Conservation (phyloP, 2,797 vertebrate genomes). For the Adrianichthys oophorus region DNA sequence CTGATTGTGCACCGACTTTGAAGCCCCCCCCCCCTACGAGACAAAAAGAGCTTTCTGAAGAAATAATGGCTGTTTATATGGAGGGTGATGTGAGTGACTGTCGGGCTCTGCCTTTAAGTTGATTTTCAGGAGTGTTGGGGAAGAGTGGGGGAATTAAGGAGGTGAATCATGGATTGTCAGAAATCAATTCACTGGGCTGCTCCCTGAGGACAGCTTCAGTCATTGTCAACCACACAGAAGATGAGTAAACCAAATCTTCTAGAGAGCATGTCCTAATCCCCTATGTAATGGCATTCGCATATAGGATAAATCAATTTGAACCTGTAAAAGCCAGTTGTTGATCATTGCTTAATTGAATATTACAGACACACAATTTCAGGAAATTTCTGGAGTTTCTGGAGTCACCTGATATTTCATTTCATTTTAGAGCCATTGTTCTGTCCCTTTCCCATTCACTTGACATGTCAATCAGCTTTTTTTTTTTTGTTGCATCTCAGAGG, state of each 20-base stretch:
- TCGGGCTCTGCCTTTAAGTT: constrained; percentile 76
- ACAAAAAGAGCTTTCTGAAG: constrained; percentile 76
- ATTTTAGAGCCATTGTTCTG: constrained; percentile 9
- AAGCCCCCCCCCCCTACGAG: constrained; percentile 49
- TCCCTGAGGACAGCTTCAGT: constrained; percentile 70
- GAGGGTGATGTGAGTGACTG: constrained; percentile 70
- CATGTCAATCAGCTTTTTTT: constrained; percentile 45
- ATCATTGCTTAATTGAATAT: constrained; percentile 73
- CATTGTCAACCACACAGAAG: constrained; percentile 68
- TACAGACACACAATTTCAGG: constrained; percentile 48
- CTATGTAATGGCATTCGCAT: constrained; percentile 62
- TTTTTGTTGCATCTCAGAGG: constrained; percentile 47
- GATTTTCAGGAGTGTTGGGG: constrained; percentile 77
- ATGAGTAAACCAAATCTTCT: constrained; percentile 78
- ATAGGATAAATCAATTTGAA: constrained; percentile 72
- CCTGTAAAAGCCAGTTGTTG: constrained; percentile 63
- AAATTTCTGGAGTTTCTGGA: constrained; percentile 41
- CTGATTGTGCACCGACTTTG: constrained; percentile 61
- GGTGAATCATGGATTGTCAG: constrained; percentile 78
- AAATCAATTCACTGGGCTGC: constrained; percentile 77
- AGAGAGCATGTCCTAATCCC: constrained; percentile 74
- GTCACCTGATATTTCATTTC: constrained; percentile 48
- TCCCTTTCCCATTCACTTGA: constrained; percentile 19
- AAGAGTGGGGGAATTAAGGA: constrained; percentile 62
- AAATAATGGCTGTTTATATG: constrained; percentile 80